phyloP scores from a whole-genome alignment of 1,140 invertebrate genomes.

The Bombus pyrosoma region DNA sequence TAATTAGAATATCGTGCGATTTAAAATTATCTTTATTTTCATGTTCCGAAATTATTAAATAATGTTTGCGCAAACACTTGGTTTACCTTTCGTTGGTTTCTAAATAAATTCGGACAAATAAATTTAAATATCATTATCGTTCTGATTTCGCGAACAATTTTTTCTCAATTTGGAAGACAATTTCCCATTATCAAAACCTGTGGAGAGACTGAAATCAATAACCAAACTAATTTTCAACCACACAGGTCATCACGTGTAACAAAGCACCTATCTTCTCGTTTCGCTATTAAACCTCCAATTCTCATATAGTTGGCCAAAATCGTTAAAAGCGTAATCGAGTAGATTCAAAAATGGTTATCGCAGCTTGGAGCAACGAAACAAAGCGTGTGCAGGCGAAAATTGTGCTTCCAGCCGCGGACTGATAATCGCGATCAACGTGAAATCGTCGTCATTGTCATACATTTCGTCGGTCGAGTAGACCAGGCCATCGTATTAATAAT shows the following conservation, averaged over 20 bases:
- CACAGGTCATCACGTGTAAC: neutral
- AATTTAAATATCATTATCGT: too few relatives aligned
- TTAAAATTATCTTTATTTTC: neutral
- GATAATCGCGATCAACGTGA: neutral
- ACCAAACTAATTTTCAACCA: too few relatives aligned
- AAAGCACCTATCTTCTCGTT: neutral
- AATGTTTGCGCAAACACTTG: too few relatives aligned
- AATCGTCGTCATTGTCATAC: slow-evolving; percentile 13
- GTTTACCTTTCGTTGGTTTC: too few relatives aligned
- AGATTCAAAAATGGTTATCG: neutral
- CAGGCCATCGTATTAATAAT: slow-evolving; percentile 3
- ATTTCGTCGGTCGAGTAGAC: neutral
- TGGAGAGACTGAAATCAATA: too few relatives aligned
- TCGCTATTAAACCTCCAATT: neutral
- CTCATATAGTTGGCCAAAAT: neutral
- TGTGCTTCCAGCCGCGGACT: neutral
- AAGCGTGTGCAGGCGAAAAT: neutral
- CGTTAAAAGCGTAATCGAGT: slow-evolving; percentile 9
- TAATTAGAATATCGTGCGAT: neutral
- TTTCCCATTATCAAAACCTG: too few relatives aligned
- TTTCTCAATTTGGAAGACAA: too few relatives aligned
- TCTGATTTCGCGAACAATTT: too few relatives aligned
- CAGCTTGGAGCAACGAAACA: neutral
- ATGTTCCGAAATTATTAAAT: too few relatives aligned
- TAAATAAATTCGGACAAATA: too few relatives aligned